Evolutionary conservation across 1,140 invertebrate species (phyloP).

Genomic region (Aethina tumida): DNA sequence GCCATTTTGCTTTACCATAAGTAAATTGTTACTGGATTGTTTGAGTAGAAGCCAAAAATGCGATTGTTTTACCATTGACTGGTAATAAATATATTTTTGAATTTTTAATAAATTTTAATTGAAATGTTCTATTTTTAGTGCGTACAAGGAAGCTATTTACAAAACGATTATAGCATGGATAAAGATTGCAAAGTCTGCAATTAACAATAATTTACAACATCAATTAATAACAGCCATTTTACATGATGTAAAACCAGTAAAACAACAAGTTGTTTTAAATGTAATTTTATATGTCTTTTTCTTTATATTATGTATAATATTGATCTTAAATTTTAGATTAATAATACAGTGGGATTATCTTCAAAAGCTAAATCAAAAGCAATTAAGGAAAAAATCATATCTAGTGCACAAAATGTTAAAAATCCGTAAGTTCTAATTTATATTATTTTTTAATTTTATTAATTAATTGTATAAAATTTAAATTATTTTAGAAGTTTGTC

Average conservation of each 20-base stretch:
- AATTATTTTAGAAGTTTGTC: conserved; percentile 7
- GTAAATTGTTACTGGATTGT: conserved; percentile 14
- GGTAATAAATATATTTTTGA: conserved; percentile 6
- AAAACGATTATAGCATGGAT: conserved; percentile 15
- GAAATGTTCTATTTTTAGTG: conserved; percentile 11
- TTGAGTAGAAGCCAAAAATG: conserved; percentile 13
- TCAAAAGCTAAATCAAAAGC: conserved; percentile 18
- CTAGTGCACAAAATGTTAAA: conserved; percentile 10
- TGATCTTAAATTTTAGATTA: too few species aligned
- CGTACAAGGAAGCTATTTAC: conserved; percentile 14
- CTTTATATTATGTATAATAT: neutral
- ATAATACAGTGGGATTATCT: too few species aligned
- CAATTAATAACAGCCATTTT: conserved; percentile 14
- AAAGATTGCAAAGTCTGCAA: conserved; percentile 13
- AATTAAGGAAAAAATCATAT: conserved; percentile 14
- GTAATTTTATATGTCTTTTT: conserved; percentile 1
- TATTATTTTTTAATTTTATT: neutral
- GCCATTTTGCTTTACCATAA: conserved; percentile 19
- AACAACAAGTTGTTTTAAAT: conserved; percentile 10
- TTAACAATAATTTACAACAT: conserved; percentile 15
- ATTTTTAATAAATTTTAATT: neutral
- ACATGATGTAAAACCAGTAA: conserved; percentile 15
- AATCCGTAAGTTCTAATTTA: conserved; percentile 1
- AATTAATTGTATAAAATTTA: neutral
- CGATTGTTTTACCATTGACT: conserved; percentile 15